Evolutionary conservation across 1,140 invertebrate genomes (phyloP), one percentile per base, ranked within the genome.

Genomic region (Drosophila mauritiana): DNA sequence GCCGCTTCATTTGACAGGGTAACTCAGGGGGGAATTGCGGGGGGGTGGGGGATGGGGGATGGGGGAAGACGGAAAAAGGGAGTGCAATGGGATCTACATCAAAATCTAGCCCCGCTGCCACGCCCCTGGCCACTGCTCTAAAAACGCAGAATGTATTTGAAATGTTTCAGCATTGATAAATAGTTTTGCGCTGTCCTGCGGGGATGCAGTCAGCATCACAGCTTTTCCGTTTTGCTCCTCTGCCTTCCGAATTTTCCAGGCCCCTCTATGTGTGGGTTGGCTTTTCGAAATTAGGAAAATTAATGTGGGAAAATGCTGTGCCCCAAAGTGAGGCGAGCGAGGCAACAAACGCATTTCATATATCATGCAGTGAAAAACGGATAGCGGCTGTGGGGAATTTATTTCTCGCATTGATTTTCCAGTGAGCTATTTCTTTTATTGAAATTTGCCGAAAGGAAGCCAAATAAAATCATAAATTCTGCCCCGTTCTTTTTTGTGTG

Each of bases 101-200:
- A 89, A 89, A 89, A 89, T 89, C 84, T 80, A 68, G 45, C 56
- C 27, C 46, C 46, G 12, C 8, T 4, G 25, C n/a, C 20, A 42
- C 45, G 25, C 12, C 22, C 52, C 56, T 58, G 12, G 5, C 12
- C 15, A 40, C 52, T 42, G 83, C 69, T 75, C 67, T 63, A 78
- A 73, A 75, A 84, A 80, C 77, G 79, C 73, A 78, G 80, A 84
- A 90, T 90, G 85, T 85, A 88, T 91, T 79, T 91, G 82, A 88
- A 91, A 91, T 91, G 89, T 77, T 91, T 88, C 80, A 91, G 81
- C 89, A 91, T 91, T 91, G 89, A 91, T 91, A 91, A 91, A 91
- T 91, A 91, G 89, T 91, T 85, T 59, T 80, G 68, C 69, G 77
- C 63, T 78, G 69, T 80, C 83, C 83, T 82, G 45, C 56, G 78